Percentiles rank a stretch among this genome's conserved stretches.
Conservation (phyloP, 2,797 vertebrate species). For the Coendou prehensilis region DNA sequence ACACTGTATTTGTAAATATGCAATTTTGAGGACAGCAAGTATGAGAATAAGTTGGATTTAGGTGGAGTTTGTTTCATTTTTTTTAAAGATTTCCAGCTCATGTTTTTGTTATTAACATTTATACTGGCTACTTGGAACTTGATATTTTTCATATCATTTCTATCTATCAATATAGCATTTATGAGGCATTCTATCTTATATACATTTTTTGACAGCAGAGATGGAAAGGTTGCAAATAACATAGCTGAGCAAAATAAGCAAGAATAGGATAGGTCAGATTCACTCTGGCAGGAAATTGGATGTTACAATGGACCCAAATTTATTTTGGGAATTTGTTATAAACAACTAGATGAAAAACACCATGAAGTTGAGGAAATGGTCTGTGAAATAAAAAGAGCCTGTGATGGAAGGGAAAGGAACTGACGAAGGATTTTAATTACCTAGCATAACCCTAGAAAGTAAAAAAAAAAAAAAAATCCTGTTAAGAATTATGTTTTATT, state of each 20-base stretch:
- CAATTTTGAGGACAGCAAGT: not conserved
- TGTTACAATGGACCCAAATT: slow-evolving; percentile 75
- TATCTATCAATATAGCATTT: slow-evolving; percentile 41
- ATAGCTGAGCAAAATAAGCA: not conserved
- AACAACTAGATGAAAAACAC: slow-evolving; percentile 64
- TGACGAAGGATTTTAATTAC: slow-evolving; percentile 75
- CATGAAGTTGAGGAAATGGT: slow-evolving; percentile 72
- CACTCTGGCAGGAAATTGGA: slow-evolving; percentile 78
- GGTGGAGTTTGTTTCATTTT: not conserved
- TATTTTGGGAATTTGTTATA: slow-evolving; percentile 74
- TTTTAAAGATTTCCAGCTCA: not conserved
- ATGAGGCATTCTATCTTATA: not conserved
- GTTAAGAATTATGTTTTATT: not conserved
- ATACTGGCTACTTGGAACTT: not conserved
- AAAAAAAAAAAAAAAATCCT: not conserved
- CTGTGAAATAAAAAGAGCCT: slow-evolving; percentile 73
- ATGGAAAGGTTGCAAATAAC: slow-evolving; percentile 66
- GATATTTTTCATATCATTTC: slow-evolving; percentile 54
- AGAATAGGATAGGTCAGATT: slow-evolving; percentile 64
- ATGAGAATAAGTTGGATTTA: not conserved
- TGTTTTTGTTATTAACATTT: slow-evolving; percentile 56
- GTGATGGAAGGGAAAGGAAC: slow-evolving; percentile 12
- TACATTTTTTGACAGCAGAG: slow-evolving; percentile 27
- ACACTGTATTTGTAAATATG: not conserved
- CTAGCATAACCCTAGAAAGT: not conserved